Conservation (phyloP, 2,113 vertebrate species). For the Microcebus tavaratra region DNA sequence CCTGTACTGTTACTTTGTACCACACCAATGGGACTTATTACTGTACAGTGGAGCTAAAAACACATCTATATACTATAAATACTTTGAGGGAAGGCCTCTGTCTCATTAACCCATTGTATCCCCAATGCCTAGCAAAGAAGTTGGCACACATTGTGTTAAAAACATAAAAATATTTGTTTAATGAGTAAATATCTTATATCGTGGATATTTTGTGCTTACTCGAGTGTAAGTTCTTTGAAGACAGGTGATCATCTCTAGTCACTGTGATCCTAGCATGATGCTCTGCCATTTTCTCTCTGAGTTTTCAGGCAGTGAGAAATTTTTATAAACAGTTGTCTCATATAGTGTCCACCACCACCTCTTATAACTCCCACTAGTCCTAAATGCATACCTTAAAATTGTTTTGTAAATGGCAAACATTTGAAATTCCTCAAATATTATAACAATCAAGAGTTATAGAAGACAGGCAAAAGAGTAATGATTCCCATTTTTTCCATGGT, state of each 20-base stretch:
- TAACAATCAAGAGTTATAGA: neutral
- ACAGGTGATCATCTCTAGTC: neutral
- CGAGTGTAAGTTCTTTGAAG: neutral
- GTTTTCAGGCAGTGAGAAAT: neutral
- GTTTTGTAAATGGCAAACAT: neutral
- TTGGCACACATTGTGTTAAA: neutral
- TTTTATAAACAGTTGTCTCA: neutral
- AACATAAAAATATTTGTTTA: slow-evolving; percentile 21
- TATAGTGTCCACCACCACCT: neutral
- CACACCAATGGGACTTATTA: neutral
- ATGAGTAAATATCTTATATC: neutral
- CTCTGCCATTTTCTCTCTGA: neutral
- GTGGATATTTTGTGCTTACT: neutral
- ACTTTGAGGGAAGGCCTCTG: neutral
- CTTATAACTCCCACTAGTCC: neutral
- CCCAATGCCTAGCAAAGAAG: neutral
- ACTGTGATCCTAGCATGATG: neutral
- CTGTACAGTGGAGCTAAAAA: neutral
- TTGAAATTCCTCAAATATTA: neutral
- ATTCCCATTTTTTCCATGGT: neutral
- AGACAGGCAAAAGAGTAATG: neutral
- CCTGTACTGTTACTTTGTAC: neutral
- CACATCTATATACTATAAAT: neutral
- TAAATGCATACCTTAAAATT: neutral
- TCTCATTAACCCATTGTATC: neutral